Conservation (phyloP, 2,888 invertebrate genomes). For the Perizoma flavofasciatum region DNA sequence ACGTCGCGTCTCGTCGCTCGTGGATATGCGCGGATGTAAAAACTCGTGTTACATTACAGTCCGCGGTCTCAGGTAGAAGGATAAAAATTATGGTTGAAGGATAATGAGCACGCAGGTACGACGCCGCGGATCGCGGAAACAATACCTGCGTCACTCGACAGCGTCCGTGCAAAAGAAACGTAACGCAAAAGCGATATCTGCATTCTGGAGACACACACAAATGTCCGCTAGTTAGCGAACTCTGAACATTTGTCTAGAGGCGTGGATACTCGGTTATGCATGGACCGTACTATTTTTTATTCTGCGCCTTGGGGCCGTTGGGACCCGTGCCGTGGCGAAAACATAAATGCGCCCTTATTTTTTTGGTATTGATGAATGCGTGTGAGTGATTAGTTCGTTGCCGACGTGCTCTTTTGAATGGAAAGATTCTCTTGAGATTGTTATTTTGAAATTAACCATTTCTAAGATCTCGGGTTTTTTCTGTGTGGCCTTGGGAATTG, state of each 20-base stretch:
- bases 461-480: not conserved
- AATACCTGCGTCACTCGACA: conserved; percentile 27
- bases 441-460: conserved; percentile 18
- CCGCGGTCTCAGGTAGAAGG: conserved; percentile 47
- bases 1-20: conserved; percentile 12
- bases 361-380: conserved; percentile 23
- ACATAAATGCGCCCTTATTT: conserved; percentile 34
- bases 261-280: conserved; percentile 14
- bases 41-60: conserved; percentile 3
- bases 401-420: conserved; percentile 11
- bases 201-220: too few relatives aligned
- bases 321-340: conserved; percentile 32
- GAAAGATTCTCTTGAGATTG: conserved; percentile 16
- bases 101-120: conserved; percentile 62
- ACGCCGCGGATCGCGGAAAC: conserved; percentile 44
- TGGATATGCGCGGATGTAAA: conserved; percentile 9
- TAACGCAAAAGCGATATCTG: too few relatives aligned
- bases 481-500: conserved; percentile 1
- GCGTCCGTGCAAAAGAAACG: too few relatives aligned
- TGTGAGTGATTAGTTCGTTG: conserved; percentile 24
- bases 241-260: too few relatives aligned
- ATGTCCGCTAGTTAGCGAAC: too few relatives aligned
- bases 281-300: too few relatives aligned
- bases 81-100: conserved; percentile 43
- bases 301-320: not conserved